Base-by-base conservation (phyloP, 2,888 invertebrate genomes). In the Linnaemya tessellans region DNA sequence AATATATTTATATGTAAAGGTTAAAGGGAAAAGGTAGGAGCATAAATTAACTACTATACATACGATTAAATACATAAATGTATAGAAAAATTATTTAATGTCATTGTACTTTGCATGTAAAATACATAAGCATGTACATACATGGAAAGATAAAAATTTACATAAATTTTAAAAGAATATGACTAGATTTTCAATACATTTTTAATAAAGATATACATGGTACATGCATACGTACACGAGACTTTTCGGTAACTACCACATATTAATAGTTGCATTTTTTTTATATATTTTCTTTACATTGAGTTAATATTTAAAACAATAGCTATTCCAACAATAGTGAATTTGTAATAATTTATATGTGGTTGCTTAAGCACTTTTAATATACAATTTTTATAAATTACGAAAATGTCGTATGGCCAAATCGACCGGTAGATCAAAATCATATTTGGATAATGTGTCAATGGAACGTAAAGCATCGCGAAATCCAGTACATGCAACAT, bases 381-480 rank as follows among this genome's bases (percentile, higher is more conserved):
- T 18, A 56, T 35, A 8, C 41, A 51, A 58, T 60, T 51, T 94
- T 97, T 98, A 91, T 92, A 99, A 99, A 93, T 98, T 98, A 91
- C 98, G 97, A 92, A 99, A 98, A 90, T 99, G 98, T 90, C 98
- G 95, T 56, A 99, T 96, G 54, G 99, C 99, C 89, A 99, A 94
- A 93, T 99, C 99, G 18, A 98, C 97, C 0, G 99, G 99, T 90
- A 99, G 94, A 91, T 97, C 96, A 93, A 99, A 99, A 91, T 97
- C 96, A 90, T 96, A 95, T 75, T 95, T 94, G 73, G 96, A 96
- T 73, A 99, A 93, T 77, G 95, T 95, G 90, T 99, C 99, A 89
- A 99, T 94, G 81, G 98, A 97, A 88, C 97, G 96, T 87, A 99
- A 93, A 22, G 98, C 95, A 93, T 99, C 99, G 92, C 98, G 98